These are phyloP conservation scores for Sardinella longiceps DNA, from an alignment of 2,797 vertebrate genomes.

Conservation along the genomic window DNA sequence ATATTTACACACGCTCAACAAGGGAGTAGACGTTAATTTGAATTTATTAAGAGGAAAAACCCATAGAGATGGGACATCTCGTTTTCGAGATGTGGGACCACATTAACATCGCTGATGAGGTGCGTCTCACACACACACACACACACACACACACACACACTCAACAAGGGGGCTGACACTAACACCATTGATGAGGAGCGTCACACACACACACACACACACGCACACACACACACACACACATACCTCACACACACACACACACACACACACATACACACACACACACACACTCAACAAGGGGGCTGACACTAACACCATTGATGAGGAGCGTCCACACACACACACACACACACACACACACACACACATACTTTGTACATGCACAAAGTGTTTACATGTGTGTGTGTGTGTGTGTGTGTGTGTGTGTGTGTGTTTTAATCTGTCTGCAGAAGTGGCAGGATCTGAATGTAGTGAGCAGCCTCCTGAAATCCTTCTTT, in stretches of 20 bases:
- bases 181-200: no score
- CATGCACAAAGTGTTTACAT: neutral
- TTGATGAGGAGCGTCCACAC: no score
- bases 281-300: no score
- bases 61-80: no score
- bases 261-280: neutral
- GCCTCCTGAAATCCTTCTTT: conserved; percentile 96
- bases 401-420: neutral
- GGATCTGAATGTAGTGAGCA: conserved; percentile 97
- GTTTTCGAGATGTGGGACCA: no score
- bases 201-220: conserved; percentile 23
- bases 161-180: no score
- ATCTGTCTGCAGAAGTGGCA: conserved; percentile 86
- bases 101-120: conserved; percentile 94
- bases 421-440: neutral
- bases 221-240: conserved; percentile 21
- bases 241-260: neutral
- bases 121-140: conserved; percentile 55
- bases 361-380: neutral
- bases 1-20: no score
- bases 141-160: neutral
- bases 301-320: no score
- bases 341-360: conserved; percentile 25
- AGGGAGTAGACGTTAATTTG: no score
- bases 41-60: no score